Percentiles rank a stretch among this genome's conserved stretches.
Evolutionary conservation across 92 coral and sea anemone genomes (phyloP).

Genomic region (Pocillopora meandrina): DNA sequence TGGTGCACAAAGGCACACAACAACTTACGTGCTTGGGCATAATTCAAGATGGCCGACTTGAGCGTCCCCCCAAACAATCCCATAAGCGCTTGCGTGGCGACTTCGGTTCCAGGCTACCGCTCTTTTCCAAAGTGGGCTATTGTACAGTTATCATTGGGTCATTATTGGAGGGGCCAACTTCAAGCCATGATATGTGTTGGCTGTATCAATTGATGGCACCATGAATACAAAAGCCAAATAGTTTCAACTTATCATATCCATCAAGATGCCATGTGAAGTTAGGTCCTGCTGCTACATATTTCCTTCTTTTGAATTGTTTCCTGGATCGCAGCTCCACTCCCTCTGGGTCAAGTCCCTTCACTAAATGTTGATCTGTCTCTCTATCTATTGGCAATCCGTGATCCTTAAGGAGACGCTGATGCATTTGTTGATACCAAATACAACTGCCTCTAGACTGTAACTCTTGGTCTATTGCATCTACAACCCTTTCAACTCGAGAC

Average conservation of each 20-base stretch:
- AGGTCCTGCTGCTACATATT: conserved; percentile 20
- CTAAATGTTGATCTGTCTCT: background rate
- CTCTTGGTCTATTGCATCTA: no score
- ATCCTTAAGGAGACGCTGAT: conserved; percentile 27
- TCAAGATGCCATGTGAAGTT: conserved; percentile 39
- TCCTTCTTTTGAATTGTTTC: no score
- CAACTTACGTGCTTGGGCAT: no score
- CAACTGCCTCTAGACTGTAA: conserved; percentile 12
- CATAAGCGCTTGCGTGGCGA: no score
- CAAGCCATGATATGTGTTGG: conserved; percentile 48
- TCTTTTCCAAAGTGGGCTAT: no score
- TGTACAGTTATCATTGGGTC: conserved; percentile 30
- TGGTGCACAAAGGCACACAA: no score
- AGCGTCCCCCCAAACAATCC: no score
- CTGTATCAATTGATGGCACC: conserved; percentile 50
- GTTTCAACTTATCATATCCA: conserved; percentile 25
- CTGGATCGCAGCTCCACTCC: background rate
- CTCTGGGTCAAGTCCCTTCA: background rate
- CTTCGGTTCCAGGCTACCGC: no score
- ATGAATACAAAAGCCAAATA: conserved; percentile 35
- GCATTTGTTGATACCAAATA: conserved; percentile 41
- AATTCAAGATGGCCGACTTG: no score
- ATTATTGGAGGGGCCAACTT: conserved; percentile 47
- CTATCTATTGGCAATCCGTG: conserved; percentile 17
- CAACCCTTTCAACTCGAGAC: no score